A percentile compares a stretch with the other conserved stretches of the same genome.
Evolutionary conservation across 2,888 invertebrate species (phyloP).

Genomic region (Chouioia cunea): DNA sequence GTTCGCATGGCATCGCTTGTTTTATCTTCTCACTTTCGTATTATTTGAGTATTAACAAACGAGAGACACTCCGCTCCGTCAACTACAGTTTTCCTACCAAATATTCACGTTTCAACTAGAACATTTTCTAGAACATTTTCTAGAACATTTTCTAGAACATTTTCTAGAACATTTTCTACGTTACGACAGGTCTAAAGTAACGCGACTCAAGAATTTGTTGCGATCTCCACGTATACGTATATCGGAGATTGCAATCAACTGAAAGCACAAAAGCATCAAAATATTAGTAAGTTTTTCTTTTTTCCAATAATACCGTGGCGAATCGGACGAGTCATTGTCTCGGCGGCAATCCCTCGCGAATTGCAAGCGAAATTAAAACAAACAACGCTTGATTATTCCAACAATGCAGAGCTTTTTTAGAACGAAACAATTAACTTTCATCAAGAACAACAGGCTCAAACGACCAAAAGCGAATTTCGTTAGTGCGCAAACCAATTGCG

Average conservation of each 20-base stretch:
- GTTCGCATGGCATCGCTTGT: conserved; percentile 18
- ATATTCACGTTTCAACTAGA: not conserved
- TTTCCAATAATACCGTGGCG: conserved; percentile 9
- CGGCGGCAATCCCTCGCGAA: too few species aligned
- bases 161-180: not conserved
- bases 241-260: conserved; percentile 56
- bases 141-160: not conserved
- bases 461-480: conserved; percentile 39
- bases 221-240: conserved; percentile 29
- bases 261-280: conserved; percentile 62
- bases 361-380: too few species aligned
- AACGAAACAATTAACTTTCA: not conserved
- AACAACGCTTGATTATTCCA: too few species aligned
- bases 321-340: conserved; percentile 13
- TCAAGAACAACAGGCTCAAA: conserved; percentile 3
- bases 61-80: not conserved
- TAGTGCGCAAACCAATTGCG: not conserved
- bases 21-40: not conserved
- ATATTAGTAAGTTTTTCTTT: conserved; percentile 55
- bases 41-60: not conserved
- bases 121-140: conserved; percentile 1
- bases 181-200: conserved; percentile 17
- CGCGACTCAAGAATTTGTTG: conserved; percentile 27
- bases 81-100: too few species aligned
- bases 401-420: too few species aligned